Evolutionary conservation across 2,113 vertebrate genomes (phyloP), one percentile per base, ranked within the genome.

Genomic region (Chaenogobius annularis): DNA sequence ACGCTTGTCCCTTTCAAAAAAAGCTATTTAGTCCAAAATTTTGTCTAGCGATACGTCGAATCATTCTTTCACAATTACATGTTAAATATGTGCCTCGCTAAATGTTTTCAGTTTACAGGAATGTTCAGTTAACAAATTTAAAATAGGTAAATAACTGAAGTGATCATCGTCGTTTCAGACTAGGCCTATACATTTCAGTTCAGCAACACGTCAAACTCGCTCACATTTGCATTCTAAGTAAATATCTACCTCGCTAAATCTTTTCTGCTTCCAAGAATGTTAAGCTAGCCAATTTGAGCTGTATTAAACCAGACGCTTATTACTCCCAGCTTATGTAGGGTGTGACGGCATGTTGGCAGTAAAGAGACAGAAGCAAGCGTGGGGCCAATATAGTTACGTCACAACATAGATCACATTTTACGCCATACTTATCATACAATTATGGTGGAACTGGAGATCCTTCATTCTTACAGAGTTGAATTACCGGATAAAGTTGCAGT

Each of bases 1-100:
- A 79, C 74, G 55, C 77, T 68, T 50, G 66, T 82, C 71, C 58
- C 58, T 7, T 20, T 26, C 1, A 7, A 3, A 54, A 58, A 58
- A 13, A 26, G 10, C 20, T 58, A 23, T 14, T 23, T 58, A 58
- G 11, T 58, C 22, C 55, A 58, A 26, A 12, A 26, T 26, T 58
- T 22, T 26, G 3, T 58, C 50, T 26, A 26, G 55, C 22, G 12
- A 6, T 10, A 26, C 10, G 55, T 23, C 55, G 14, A 58, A 58
- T 13, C 55, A 58, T 4, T 26, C 12, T 26, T 58, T 56, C 12
- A 23, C 10, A 56, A 13, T 56, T 14, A 26, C 20, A 22, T 56
- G 10, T 23, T 12, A 11, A 56, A 23, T 56, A 56, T 17, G 15
- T 46, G 44, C 44, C 12, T 46, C 12, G 44, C 52, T 58, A 5